Conservation (phyloP, 2,113 vertebrate species). For the Pongo abelii region DNA sequence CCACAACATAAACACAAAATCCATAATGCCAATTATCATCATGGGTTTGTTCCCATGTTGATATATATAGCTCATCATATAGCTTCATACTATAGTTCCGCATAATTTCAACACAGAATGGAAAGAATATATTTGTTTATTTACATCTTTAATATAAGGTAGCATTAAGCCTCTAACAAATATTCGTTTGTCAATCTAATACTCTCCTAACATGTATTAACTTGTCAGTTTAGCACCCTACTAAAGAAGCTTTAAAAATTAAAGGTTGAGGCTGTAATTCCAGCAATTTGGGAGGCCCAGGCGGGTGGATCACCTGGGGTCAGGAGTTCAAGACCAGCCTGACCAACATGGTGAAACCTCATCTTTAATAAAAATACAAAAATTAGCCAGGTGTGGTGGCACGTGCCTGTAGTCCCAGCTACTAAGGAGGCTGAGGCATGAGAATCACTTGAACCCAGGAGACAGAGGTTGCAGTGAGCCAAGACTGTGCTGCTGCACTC, state of each 20-base stretch:
- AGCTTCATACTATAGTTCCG: neutral
- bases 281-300: no score
- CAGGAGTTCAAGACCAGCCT: no score
- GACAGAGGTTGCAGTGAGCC: no score
- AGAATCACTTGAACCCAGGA: no score
- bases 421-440: no score
- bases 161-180: neutral
- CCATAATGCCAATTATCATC: neutral
- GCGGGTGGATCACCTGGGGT: no score
- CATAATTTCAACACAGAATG: neutral
- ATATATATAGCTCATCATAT: no score
- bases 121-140: neutral
- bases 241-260: neutral
- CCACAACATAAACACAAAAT: neutral
- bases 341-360: no score
- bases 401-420: no score
- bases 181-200: neutral
- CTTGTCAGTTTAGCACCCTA: neutral
- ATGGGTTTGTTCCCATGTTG: neutral
- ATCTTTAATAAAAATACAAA: no score
- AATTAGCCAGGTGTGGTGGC: no score
- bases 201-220: neutral
- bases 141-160: neutral
- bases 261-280: neutral
- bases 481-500: no score